phyloP scores from a whole-genome alignment of 2,113 vertebrate genomes.

The Mastomys coucha region DNA sequence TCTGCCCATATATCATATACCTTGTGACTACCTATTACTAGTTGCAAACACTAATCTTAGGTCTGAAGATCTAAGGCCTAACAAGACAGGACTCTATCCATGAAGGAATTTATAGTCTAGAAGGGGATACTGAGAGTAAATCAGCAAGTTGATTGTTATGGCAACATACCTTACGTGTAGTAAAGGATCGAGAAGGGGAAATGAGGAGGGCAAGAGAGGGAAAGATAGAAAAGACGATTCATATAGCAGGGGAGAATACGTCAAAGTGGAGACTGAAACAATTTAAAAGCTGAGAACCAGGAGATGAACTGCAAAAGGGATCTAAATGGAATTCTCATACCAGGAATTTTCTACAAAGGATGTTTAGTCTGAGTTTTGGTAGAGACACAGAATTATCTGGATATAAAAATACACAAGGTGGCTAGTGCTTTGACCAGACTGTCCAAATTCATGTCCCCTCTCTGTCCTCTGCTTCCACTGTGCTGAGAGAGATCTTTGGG shows the following conservation, averaged over 20 bases:
- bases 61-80: neutral
- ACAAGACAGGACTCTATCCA: neutral
- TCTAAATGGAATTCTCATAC: neutral
- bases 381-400: neutral
- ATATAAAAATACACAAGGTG: neutral
- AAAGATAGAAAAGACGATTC: neutral
- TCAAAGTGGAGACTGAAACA: neutral
- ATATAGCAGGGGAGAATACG: neutral
- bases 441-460: neutral
- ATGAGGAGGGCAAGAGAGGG: neutral
- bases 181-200: too few relatives aligned
- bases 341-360: neutral
- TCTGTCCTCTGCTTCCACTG: neutral
- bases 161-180: neutral
- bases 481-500: neutral
- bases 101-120: conserved; percentile 3
- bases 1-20: neutral
- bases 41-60: neutral
- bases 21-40: neutral
- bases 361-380: neutral
- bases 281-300: neutral
- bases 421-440: neutral
- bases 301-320: neutral
- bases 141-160: neutral
- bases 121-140: neutral